These are phyloP conservation scores for Drosophila burlai DNA, from an alignment of 1,140 invertebrate genomes.

Conservation along the genomic window DNA sequence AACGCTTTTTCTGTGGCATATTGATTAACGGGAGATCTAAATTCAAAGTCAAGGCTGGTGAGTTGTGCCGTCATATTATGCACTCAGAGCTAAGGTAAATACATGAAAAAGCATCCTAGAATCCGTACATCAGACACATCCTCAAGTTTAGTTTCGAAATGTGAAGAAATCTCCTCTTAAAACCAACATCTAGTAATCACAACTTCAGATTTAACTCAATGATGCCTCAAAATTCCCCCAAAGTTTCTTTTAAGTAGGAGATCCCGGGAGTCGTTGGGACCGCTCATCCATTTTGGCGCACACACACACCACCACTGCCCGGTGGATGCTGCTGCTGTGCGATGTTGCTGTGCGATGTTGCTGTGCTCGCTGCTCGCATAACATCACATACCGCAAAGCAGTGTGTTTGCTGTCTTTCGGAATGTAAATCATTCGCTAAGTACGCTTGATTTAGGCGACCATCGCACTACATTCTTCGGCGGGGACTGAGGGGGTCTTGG, in stretches of 20 bases:
- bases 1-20: slow-evolving; percentile 57
- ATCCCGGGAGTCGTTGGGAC: slow-evolving; percentile 25
- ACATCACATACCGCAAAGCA: slow-evolving; percentile 84
- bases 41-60: neutral
- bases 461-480: slow-evolving; percentile 80
- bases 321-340: slow-evolving; percentile 39
- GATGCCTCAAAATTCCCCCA: neutral
- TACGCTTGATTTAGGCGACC: slow-evolving; percentile 85
- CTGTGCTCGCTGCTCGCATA: slow-evolving; percentile 78
- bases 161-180: neutral
- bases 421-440: slow-evolving; percentile 85
- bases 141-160: neutral
- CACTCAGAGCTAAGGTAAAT: too few species aligned
- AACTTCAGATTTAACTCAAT: neutral
- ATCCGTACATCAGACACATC: too few species aligned
- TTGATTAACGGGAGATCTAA: slow-evolving; percentile 10
- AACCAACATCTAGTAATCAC: too few species aligned
- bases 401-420: slow-evolving; percentile 85
- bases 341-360: slow-evolving; percentile 34
- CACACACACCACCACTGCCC: slow-evolving; percentile 20
- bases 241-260: slow-evolving; percentile 37
- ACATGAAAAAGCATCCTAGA: neutral
- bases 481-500: slow-evolving; percentile 29
- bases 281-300: slow-evolving; percentile 15
- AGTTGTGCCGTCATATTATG: too few species aligned